Conservation (phyloP, 2,888 invertebrate species). For the Tenthredo distinguenda region DNA sequence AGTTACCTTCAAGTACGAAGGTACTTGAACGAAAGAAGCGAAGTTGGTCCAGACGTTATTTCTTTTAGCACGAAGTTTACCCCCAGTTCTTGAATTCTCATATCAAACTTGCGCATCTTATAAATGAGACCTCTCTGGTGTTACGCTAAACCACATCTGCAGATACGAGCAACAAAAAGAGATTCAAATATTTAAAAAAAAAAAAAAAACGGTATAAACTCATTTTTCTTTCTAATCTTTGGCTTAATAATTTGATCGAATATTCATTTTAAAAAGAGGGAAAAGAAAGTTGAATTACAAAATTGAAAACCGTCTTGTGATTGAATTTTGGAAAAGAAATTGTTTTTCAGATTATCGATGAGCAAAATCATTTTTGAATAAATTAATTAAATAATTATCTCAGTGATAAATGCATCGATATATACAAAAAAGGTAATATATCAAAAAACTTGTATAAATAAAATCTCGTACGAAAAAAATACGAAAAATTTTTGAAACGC, state of each 20-base stretch:
- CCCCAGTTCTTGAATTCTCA: conserved; percentile 45
- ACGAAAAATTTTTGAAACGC: background rate
- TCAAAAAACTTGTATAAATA: background rate
- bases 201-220: conserved; percentile 32
- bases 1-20: conserved; percentile 49
- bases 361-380: background rate
- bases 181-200: conserved; percentile 53
- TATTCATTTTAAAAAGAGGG: background rate
- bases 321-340: conserved; percentile 25
- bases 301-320: background rate
- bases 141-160: conserved; percentile 48
- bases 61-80: conserved; percentile 40
- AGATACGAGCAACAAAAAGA: conserved; percentile 56
- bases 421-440: background rate
- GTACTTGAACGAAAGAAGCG: conserved; percentile 47
- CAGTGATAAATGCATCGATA: conserved; percentile 27
- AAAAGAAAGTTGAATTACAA: conserved; percentile 29
- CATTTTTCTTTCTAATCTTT: background rate
- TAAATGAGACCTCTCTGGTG: conserved; percentile 41
- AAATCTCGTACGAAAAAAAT: background rate
- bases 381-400: conserved; percentile 41
- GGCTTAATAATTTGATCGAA: conserved; percentile 27
- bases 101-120: conserved; percentile 48
- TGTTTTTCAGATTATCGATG: background rate
- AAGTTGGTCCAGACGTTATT: conserved; percentile 47